Evolutionary conservation across 2,113 vertebrate species (phyloP), one percentile per base, ranked within the genome.

Genomic region (Spea bombifrons): DNA sequence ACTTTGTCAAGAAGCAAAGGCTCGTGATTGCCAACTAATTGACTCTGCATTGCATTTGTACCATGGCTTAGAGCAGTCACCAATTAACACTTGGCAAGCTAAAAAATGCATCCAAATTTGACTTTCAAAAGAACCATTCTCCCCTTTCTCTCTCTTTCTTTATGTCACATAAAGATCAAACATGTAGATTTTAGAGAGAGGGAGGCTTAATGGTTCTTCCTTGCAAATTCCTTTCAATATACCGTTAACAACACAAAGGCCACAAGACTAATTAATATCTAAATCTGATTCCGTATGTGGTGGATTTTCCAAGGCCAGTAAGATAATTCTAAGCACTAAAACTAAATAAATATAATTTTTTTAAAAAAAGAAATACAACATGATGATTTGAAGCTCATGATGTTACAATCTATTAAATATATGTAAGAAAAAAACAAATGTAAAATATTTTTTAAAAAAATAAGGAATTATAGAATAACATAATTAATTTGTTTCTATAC

Each of bases 31-130:
- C 83, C 83, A 84, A 68, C 82, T 90, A 88, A 89, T 87, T 89
- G 86, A 71, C 85, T 90, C 81, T 71, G 83, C 88, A 80, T 88
- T 85, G 85, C 87, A 86, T 84, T 88, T 88, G 83, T 86, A 81
- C 83, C 43, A 3, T 84, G 84, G 82, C 77, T 84, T 68, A 13
- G 86, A 83, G 76, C 88, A 90, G 87, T 87, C 84, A 86, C 89
- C 89, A 93, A 89, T 93, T 93, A 91, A 89, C 86, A 88, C 86
- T 92, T 89, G 88, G 85, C 84, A 89, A 83, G 75, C 85, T 88
- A 83, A 85, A 88, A 88, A 92, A 83, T 87, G 64, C 88, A 83
- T 84, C 84, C 65, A 71, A 30, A 17, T 86, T 87, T 91, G 86
- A 89, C 86, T 86, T 87, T 90, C 86, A 87, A 83, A 89, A 91